phyloP scores from a whole-genome alignment of 2,113 vertebrate genomes.

The Larimichthys crocea region DNA sequence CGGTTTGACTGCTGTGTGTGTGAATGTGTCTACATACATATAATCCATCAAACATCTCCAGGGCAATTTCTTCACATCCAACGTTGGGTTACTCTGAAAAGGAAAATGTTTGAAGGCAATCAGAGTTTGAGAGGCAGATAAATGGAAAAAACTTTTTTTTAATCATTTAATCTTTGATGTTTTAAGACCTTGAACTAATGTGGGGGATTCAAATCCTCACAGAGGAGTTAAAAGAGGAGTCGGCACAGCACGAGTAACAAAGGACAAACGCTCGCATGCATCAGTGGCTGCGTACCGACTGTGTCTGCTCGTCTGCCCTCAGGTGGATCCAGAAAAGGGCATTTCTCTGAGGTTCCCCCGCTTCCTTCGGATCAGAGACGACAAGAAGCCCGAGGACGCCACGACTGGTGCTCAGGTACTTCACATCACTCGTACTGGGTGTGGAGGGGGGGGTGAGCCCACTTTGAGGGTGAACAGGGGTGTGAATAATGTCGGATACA shows the following conservation, averaged over 20 bases:
- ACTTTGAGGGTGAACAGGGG: not conserved
- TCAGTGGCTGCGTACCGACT: not conserved
- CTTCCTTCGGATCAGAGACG: slow-evolving; percentile 88
- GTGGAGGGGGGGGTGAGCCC: too few species aligned
- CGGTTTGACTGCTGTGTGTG: not conserved
- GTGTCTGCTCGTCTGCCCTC: slow-evolving; percentile 16
- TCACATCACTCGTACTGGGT: not conserved
- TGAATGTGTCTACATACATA: not conserved
- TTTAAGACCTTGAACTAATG: slow-evolving; percentile 10
- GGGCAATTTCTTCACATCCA: not conserved
- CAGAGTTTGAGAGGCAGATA: not conserved
- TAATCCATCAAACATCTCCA: not conserved
- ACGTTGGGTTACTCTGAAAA: not conserved
- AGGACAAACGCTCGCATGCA: not conserved
- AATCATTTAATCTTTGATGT: not conserved
- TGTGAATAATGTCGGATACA: not conserved
- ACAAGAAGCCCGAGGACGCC: slow-evolving; percentile 91
- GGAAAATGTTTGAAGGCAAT: not conserved
- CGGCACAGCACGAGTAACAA: not conserved
- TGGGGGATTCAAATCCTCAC: not conserved
- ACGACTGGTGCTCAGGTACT: slow-evolving; percentile 88
- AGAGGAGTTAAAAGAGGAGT: not conserved
- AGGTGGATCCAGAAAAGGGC: slow-evolving; percentile 92
- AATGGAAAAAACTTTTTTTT: not conserved
- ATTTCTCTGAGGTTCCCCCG: slow-evolving; percentile 93